Percentiles rank a stretch among this genome's conserved stretches.
Conservation (phyloP, 2,888 invertebrate species). For the Drosophila paranaensis region DNA sequence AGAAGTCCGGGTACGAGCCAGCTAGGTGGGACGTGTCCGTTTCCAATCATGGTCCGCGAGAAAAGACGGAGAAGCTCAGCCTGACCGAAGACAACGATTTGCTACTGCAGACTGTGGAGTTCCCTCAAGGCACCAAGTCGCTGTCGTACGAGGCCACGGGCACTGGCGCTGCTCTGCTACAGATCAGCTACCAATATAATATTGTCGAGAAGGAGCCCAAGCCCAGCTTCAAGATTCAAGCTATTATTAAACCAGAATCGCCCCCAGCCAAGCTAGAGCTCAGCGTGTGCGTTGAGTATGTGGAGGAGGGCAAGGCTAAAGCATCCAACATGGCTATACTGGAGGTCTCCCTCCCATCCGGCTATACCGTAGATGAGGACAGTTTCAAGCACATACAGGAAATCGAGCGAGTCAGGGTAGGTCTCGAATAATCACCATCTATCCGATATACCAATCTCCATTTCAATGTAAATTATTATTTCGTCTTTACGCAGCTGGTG, state of each 20-base stretch:
- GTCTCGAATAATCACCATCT: conserved; percentile 21
- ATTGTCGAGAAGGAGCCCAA: conserved; percentile 94
- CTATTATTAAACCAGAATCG: conserved; percentile 90
- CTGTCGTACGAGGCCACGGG: conserved; percentile 92
- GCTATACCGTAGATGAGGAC: conserved; percentile 92
- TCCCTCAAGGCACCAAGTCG: conserved; percentile 85
- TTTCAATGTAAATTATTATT: not conserved
- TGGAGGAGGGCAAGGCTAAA: conserved; percentile 84
- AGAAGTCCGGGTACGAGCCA: conserved; percentile 85
- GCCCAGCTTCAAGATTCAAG: conserved; percentile 94
- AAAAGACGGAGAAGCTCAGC: conserved; percentile 85
- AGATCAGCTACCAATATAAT: conserved; percentile 92
- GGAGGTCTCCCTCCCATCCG: conserved; percentile 95
- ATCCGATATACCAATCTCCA: not conserved
- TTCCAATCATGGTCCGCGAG: conserved; percentile 85
- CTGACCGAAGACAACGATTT: conserved; percentile 91
- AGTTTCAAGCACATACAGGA: conserved; percentile 88
- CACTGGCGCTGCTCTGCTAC: conserved; percentile 91
- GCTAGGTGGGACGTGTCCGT: conserved; percentile 87
- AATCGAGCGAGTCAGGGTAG: conserved; percentile 85
- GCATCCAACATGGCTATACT: conserved; percentile 95
- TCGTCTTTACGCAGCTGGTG: conserved; percentile 85
- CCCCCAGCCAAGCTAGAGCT: conserved; percentile 92
- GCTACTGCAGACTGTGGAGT: conserved; percentile 90
- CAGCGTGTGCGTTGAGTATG: conserved; percentile 91